These are phyloP conservation scores for Caranx melampygus DNA, from an alignment of 2,113 vertebrate genomes.

Conservation along the genomic window DNA sequence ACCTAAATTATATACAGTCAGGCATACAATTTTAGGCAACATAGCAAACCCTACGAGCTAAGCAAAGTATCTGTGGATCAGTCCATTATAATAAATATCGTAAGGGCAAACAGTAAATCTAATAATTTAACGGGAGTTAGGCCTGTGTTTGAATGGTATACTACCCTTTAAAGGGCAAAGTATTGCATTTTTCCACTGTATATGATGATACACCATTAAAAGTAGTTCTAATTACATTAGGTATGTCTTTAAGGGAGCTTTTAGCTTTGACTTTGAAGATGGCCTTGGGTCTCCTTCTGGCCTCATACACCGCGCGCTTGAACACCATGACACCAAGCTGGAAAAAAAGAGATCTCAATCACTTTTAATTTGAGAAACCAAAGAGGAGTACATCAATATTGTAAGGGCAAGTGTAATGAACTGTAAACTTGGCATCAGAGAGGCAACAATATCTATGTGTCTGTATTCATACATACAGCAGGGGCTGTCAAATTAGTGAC, in stretches of 20 bases:
- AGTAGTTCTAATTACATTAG: conserved; percentile 77
- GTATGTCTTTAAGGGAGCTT: conserved; percentile 82
- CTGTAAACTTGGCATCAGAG: not conserved
- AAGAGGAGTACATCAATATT: not conserved
- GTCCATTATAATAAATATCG: not conserved
- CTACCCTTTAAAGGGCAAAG: not conserved
- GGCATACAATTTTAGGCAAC: not conserved
- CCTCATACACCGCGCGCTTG: conserved; percentile 89
- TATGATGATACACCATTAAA: not conserved
- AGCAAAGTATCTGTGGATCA: not conserved
- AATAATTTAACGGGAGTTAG: not conserved
- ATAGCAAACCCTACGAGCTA: not conserved
- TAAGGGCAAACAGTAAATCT: not conserved
- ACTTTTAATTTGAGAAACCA: conserved; percentile 2
- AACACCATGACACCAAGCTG: conserved; percentile 94
- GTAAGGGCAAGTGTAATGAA: not conserved
- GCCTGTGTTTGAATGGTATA: not conserved
- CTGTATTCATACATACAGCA: too few relatives aligned
- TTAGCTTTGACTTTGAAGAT: conserved; percentile 79
- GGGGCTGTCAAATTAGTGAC: too few relatives aligned
- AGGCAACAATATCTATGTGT: not conserved
- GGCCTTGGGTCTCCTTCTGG: conserved; percentile 84
- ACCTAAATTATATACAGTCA: conserved; percentile 74
- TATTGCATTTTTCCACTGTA: conserved; percentile 4
- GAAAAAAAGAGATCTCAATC: conserved; percentile 30